Conservation (phyloP, 1,140 invertebrate species). For the Andrena cerasifolii region DNA sequence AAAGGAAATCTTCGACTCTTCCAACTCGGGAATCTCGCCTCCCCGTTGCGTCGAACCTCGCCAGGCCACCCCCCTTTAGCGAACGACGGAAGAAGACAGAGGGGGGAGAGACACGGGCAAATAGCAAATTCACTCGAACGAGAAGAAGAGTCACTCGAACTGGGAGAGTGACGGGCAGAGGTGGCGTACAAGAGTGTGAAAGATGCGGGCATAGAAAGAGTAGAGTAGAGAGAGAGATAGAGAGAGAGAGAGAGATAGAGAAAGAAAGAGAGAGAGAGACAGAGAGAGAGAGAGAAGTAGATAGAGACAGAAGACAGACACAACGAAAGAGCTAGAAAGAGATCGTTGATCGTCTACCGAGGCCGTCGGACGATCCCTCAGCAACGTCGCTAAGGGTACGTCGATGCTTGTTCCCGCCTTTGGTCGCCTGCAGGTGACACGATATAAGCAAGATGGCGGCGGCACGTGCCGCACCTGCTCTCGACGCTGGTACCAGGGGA, state of each 20-base stretch:
- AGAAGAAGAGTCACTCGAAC: not conserved
- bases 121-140: constrained; percentile 7
- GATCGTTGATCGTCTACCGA: constrained; percentile 78
- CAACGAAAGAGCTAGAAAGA: constrained; percentile 68
- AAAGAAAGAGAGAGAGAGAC: constrained; percentile 44
- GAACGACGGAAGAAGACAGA: not conserved
- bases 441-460: constrained; percentile 95
- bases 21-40: too few relatives aligned
- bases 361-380: constrained; percentile 82
- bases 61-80: not conserved
- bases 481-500: constrained; percentile 87
- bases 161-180: constrained; percentile 21
- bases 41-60: not conserved
- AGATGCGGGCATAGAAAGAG: constrained; percentile 24
- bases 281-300: constrained; percentile 47
- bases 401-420: constrained; percentile 78
- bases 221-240: constrained; percentile 34
- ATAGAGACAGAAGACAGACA: constrained; percentile 66
- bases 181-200: constrained; percentile 10
- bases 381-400: constrained; percentile 83
- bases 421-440: constrained; percentile 87
- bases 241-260: constrained; percentile 59
- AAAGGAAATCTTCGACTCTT: too few relatives aligned
- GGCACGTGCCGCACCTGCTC: constrained; percentile 93
- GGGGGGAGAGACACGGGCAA: not conserved